These are phyloP conservation scores for Cromileptes altivelis DNA, from an alignment of 2,113 vertebrate genomes.

Conservation along the genomic window DNA sequence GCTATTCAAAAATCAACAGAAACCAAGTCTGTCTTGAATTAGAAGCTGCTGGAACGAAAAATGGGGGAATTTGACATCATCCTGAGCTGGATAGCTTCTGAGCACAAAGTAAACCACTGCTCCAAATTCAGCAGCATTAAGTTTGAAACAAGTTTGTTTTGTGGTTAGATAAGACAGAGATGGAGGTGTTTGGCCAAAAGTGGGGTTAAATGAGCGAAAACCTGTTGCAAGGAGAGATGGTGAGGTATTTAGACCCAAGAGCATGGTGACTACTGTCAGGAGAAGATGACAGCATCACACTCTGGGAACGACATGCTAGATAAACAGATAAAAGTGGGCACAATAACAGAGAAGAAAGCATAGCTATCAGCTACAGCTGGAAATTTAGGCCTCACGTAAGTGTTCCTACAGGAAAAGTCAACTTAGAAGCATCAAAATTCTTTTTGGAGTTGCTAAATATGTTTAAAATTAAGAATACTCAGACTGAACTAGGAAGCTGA, in stretches of 20 bases:
- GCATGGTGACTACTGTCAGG: neutral
- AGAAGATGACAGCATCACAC: neutral
- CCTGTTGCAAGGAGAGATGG: neutral
- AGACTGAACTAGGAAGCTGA: no score
- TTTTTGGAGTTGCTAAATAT: neutral
- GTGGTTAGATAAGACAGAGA: neutral
- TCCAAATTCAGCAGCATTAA: conserved; percentile 6
- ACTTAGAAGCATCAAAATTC: neutral
- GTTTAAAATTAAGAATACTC: neutral
- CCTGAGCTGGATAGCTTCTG: neutral
- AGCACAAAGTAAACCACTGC: neutral
- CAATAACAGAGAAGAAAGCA: neutral
- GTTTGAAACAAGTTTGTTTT: neutral
- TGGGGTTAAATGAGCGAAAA: neutral
- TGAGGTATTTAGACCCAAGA: neutral
- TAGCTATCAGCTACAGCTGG: neutral
- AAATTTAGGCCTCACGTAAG: neutral
- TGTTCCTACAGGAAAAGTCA: neutral
- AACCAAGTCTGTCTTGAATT: conserved; percentile 50
- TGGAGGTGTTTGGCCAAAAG: neutral
- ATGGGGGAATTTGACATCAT: conserved; percentile 31
- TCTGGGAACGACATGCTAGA: neutral
- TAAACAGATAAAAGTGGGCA: neutral
- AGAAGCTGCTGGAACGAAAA: conserved; percentile 50
- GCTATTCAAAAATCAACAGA: neutral